Conservation (phyloP, 2,888 invertebrate genomes). For the Drosophila monieri region DNA sequence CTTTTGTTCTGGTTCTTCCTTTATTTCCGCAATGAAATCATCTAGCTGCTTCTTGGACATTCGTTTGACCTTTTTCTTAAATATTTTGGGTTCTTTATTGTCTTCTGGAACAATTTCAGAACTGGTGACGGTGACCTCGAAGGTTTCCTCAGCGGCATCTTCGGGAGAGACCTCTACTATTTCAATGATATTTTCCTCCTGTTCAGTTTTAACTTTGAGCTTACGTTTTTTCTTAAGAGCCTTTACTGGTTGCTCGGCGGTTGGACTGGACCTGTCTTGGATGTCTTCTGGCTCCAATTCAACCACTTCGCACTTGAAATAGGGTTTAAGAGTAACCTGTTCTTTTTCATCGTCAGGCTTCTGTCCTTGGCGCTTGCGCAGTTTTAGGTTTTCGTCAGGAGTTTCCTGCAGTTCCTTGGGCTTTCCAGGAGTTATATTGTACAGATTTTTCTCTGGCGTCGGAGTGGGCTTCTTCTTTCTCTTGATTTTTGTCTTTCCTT, state of each 20-base stretch:
- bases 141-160: constrained; percentile 52
- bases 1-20: constrained; percentile 65
- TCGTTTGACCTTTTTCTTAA: constrained; percentile 77
- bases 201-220: constrained; percentile 81
- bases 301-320: constrained; percentile 68
- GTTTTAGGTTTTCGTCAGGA: constrained; percentile 69
- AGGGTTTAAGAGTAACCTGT: constrained; percentile 61
- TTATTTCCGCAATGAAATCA: constrained; percentile 75
- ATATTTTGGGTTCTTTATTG: constrained; percentile 47
- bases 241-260: constrained; percentile 55
- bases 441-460: constrained; percentile 46
- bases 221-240: constrained; percentile 79
- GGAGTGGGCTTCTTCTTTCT: constrained; percentile 73
- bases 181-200: constrained; percentile 83
- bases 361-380: constrained; percentile 69
- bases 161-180: constrained; percentile 80
- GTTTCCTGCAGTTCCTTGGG: constrained; percentile 66
- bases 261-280: constrained; percentile 61
- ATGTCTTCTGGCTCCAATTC: constrained; percentile 69
- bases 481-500: constrained; percentile 80
- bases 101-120: constrained; percentile 45
- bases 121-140: constrained; percentile 70
- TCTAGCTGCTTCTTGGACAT: constrained; percentile 76
- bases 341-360: constrained; percentile 55
- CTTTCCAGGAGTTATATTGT: constrained; percentile 81